Conservation (phyloP, 2,113 vertebrate species). For the Erythrolamprus reginae region DNA sequence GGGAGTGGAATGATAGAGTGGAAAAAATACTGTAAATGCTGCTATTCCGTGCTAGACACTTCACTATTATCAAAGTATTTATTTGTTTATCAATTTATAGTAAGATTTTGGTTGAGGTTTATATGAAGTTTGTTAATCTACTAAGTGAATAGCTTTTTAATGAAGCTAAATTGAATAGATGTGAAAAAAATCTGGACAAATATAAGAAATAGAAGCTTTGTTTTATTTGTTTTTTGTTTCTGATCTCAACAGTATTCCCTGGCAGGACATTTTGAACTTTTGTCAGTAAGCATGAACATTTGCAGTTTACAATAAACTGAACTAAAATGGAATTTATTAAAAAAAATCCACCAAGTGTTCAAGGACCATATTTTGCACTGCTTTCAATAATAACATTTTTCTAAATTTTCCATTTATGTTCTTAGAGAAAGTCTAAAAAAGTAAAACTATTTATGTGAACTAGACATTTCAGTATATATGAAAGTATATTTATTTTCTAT, state of each 20-base stretch:
- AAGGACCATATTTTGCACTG: not conserved
- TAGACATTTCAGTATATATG: constrained; percentile 56
- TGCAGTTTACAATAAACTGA: not conserved
- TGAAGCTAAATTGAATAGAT: not conserved
- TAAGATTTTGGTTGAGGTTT: not conserved
- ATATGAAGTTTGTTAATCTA: not conserved
- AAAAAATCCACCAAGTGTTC: not conserved
- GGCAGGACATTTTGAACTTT: not conserved
- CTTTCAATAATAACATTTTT: constrained; percentile 60
- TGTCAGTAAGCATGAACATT: not conserved
- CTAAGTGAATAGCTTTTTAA: not conserved
- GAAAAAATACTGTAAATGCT: not conserved
- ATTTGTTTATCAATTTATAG: not conserved
- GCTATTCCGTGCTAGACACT: not conserved
- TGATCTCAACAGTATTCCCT: not conserved
- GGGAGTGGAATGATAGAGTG: too few species aligned
- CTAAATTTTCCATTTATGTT: constrained; percentile 63
- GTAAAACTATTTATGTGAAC: constrained; percentile 62
- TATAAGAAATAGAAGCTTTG: not conserved
- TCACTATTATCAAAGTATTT: not conserved
- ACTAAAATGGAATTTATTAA: not conserved
- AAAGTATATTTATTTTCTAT: constrained; percentile 59
- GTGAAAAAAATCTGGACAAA: not conserved
- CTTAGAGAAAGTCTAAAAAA: constrained; percentile 61
- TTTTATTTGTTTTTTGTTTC: not conserved